Evolutionary conservation across 2,797 vertebrate genomes (phyloP), one percentile per base, ranked within the genome.

Genomic region (Steatocranus sp.): DNA sequence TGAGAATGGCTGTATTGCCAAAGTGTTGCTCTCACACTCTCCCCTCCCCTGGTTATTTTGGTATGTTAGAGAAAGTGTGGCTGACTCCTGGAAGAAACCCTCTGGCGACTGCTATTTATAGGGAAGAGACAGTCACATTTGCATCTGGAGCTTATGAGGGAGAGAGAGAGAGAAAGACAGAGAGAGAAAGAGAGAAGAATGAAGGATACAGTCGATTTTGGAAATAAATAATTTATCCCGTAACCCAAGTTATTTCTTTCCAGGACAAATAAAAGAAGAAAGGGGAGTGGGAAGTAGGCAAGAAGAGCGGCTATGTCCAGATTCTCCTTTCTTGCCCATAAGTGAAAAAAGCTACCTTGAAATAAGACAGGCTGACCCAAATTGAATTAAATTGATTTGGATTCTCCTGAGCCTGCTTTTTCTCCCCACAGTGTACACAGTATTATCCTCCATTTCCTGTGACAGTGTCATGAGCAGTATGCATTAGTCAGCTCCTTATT

Each of bases 61-160:
- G 93, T 93, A 90, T 41, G 83, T 87, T 81, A 85, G 90, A 91
- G 88, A 94, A 93, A 93, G 91, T 92, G 88, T 88, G 88, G 92
- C 88, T 89, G 89, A 90, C 90, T 96, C 91, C 93, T 92, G 93
- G 91, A 94, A 94, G 92, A 93, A 94, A 91, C 92, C 93, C 93
- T 96, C 92, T 94, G 95, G 95, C 93, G 87, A 91, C 92, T 88
- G 88, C 94, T 96, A 96, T 96, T 95, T 95, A 94, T 95, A 95
- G 94, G 91, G 91, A 93, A 90, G 90, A 92, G 89, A 93, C 88
- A 90, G 89, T 90, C 92, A 88, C 87, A 95, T 96, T 95, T 95
- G 94, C 94, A 95, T 96, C 91, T 95, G 92, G 90, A 94, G 92
- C 93, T 95, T 94, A 94, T 94, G 90, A 94, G 91, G 84, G 86